Conservation (phyloP, 1,140 invertebrate genomes). For the Macrobrachium nipponense region DNA sequence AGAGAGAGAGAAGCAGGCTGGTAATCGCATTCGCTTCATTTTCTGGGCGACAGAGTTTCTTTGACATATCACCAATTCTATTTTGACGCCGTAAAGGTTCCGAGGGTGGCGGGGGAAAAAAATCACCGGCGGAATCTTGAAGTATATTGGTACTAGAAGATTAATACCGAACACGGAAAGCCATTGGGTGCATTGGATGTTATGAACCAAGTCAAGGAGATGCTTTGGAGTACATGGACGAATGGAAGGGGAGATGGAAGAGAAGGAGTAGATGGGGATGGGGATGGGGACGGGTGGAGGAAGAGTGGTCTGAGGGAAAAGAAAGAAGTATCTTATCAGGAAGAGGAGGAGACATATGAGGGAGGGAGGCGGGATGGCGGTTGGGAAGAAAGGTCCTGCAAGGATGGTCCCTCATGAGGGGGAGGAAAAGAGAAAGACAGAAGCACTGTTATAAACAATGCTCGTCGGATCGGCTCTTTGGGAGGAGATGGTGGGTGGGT, state of each 20-base stretch:
- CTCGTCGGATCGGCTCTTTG: no score
- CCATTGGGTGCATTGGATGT: no score
- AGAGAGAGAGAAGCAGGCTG: neutral
- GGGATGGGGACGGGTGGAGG: neutral
- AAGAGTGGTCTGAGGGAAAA: neutral
- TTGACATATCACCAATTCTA: conserved; percentile 17
- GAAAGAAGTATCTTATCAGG: neutral
- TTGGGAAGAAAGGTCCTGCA: no score
- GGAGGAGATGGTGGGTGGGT: no score
- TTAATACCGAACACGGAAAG: no score
- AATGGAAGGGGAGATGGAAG: neutral
- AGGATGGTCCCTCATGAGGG: no score
- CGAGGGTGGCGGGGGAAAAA: neutral
- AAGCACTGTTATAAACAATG: no score
- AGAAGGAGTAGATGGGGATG: neutral
- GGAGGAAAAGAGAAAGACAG: no score
- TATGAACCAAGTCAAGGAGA: neutral
- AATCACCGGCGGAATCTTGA: no score
- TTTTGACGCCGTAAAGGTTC: conserved; percentile 7
- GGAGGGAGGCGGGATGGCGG: no score
- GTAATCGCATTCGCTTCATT: conserved; percentile 19
- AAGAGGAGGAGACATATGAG: neutral
- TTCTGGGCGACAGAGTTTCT: conserved; percentile 8
- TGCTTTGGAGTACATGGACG: neutral
- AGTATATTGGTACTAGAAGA: no score